These are phyloP conservation scores for Mustelus asterias DNA, from an alignment of 2,113 vertebrate species.

Conservation along the genomic window DNA sequence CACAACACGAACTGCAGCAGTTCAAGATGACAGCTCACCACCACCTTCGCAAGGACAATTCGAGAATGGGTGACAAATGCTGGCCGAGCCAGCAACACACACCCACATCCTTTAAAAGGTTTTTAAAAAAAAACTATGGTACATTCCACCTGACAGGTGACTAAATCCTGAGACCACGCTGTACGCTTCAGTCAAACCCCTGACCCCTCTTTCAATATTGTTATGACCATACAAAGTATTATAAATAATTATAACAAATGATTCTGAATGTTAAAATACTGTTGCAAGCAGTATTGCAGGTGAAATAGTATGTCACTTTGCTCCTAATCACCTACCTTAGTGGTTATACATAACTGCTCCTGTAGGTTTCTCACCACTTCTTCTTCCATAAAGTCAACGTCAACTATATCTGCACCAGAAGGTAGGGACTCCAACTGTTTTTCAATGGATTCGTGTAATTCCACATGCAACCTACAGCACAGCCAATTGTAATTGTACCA, in stretches of 20 bases:
- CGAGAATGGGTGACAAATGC: background rate
- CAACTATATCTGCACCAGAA: constrained; percentile 45
- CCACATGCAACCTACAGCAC: constrained; percentile 65
- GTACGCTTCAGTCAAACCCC: background rate
- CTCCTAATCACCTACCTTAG: constrained; percentile 59
- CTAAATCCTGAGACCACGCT: background rate
- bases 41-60: background rate
- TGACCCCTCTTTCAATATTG: background rate
- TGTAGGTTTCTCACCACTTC: constrained; percentile 65
- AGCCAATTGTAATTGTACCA: background rate
- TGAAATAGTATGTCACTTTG: background rate
- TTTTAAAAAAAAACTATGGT: background rate
- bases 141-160: background rate
- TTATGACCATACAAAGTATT: background rate
- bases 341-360: constrained; percentile 70
- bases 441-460: constrained; percentile 71
- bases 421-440: constrained; percentile 70
- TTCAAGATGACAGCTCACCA: background rate
- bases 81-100: background rate
- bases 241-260: background rate
- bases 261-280: background rate
- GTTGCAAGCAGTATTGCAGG: background rate
- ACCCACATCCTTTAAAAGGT: background rate
- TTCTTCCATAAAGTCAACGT: constrained; percentile 56
- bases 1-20: background rate